Conservation (phyloP, 2,113 vertebrate genomes). For the Romanogobio albipinnatus region DNA sequence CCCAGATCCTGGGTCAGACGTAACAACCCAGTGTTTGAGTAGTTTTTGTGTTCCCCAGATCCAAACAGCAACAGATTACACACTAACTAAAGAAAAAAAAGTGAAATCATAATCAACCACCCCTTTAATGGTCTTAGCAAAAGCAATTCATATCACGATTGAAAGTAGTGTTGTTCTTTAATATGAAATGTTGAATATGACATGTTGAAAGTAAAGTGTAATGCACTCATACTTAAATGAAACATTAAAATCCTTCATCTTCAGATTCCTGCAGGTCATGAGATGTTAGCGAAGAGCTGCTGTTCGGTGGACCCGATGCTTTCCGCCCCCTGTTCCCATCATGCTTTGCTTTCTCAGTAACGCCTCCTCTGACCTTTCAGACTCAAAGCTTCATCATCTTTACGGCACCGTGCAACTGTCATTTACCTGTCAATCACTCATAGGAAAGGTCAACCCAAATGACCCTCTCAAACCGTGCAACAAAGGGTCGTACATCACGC, state of each 20-base stretch:
- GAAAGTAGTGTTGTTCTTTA: background rate
- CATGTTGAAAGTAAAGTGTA: background rate
- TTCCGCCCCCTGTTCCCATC: background rate
- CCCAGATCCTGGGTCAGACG: too few species aligned
- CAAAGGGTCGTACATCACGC: background rate
- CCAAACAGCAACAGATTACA: too few species aligned
- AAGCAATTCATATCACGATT: too few species aligned
- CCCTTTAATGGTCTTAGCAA: too few species aligned
- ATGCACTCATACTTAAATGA: background rate
- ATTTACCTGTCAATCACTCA: constrained; percentile 35
- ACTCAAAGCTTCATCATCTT: constrained; percentile 26
- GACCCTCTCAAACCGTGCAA: background rate
- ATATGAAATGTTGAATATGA: too few species aligned
- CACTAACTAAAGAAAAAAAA: too few species aligned
- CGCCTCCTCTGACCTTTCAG: constrained; percentile 26
- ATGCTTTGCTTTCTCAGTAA: constrained; percentile 25
- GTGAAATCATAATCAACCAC: too few species aligned
- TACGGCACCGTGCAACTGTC: background rate
- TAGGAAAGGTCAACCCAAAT: constrained; percentile 6
- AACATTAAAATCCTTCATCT: background rate
- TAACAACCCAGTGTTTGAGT: too few species aligned
- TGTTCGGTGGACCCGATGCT: background rate
- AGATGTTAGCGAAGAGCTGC: constrained; percentile 7
- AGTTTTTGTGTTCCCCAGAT: too few species aligned
- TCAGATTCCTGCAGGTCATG: constrained; percentile 24